A percentile compares a stretch with the other conserved stretches of the same genome.
Conservation (phyloP, 2,888 invertebrate genomes). For the Sarcophaga variegata region DNA sequence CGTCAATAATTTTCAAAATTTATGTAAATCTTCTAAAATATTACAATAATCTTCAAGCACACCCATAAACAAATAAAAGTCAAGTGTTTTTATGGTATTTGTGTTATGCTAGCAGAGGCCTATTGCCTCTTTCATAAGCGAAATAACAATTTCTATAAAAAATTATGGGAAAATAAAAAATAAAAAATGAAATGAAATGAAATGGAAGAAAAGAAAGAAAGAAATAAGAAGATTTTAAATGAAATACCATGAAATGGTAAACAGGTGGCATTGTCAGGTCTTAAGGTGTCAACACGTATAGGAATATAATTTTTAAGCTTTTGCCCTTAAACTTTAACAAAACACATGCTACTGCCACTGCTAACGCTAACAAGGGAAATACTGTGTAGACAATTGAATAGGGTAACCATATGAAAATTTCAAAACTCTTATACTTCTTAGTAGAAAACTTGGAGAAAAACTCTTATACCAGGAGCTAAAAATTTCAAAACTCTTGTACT, state of each 20-base stretch:
- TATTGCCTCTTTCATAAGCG: neutral
- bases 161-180: conserved; percentile 20
- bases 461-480: too few species aligned
- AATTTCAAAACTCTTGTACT: too few species aligned
- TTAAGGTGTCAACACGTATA: conserved; percentile 21
- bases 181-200: neutral
- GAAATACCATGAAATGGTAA: conserved; percentile 23
- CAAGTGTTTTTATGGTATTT: neutral
- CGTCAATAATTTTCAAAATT: conserved; percentile 2
- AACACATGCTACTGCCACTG: neutral
- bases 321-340: neutral
- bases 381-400: neutral
- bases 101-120: too few species aligned
- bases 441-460: too few species aligned
- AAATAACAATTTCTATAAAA: conserved; percentile 38
- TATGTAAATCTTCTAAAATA: conserved; percentile 51
- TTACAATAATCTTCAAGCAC: neutral
- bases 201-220: neutral
- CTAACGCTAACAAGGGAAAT: neutral
- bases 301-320: conserved; percentile 14
- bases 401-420: neutral
- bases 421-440: too few species aligned
- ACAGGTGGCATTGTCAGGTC: conserved; percentile 48
- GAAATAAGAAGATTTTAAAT: conserved; percentile 12
- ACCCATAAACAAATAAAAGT: conserved; percentile 3